Percentiles rank a stretch among this genome's conserved stretches.
Conservation (phyloP, 2,797 vertebrate species). For the Pempheris klunzingeri region DNA sequence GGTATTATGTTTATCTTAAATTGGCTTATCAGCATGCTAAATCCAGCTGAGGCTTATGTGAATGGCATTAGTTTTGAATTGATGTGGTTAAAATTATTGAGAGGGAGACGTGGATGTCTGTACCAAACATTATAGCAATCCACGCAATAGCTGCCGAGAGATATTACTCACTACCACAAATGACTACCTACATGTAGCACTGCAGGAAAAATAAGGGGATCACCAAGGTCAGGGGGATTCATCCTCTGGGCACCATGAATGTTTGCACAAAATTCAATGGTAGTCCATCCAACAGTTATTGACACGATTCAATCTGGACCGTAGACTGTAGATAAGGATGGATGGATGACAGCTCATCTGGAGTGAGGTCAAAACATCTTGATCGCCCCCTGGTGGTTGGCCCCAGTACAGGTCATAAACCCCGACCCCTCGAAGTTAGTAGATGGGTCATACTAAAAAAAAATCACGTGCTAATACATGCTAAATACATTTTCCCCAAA, state of each 20-base stretch:
- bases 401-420: too few species aligned
- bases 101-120: background rate
- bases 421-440: too few species aligned
- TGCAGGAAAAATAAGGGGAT: background rate
- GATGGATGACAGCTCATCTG: too few species aligned
- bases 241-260: slow-evolving; percentile 7
- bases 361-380: too few species aligned
- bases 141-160: background rate
- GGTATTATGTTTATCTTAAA: background rate
- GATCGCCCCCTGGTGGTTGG: too few species aligned
- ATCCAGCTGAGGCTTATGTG: background rate
- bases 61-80: background rate
- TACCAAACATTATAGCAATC: background rate
- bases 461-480: too few species aligned
- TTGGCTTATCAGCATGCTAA: background rate
- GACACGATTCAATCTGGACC: background rate
- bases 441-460: too few species aligned
- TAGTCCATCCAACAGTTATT: too few species aligned
- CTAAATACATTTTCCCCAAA: too few species aligned
- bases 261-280: background rate
- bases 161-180: background rate
- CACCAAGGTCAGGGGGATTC: background rate
- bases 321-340: too few species aligned
- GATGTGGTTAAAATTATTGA: too few species aligned
- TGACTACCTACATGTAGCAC: background rate